Base-by-base conservation (phyloP, 2,888 invertebrate genomes). In the Muscina levida region DNA sequence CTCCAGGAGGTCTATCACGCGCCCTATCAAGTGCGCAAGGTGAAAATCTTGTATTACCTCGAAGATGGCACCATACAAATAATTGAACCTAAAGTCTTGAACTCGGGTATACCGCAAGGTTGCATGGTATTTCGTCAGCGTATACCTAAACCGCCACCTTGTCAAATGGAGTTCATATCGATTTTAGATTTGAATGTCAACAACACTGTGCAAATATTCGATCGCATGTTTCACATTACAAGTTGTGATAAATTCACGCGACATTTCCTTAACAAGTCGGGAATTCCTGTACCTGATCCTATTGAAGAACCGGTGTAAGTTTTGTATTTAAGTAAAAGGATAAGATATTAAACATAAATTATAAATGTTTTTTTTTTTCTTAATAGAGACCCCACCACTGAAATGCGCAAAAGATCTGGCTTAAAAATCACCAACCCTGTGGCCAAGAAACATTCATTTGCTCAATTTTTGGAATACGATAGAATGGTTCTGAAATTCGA, bases 41-140 rank as follows among this genome's bases (percentile, higher is more conserved):
- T 97, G 2, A 95, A 95, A 84, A 95, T 98, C 72, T 95, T 94
- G 84, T 97, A 95, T 87, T 97, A 94, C 86, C 92, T 98, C 53
- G 97, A 98, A 91, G 97, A 98, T 90, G 97, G 97, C 15, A 97
- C 97, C 0, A 94, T 98, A 84, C 96, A 97, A 91, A 95, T 98
- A 89, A 92, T 71, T 0, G 97, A 98, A 88, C 97, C 97, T 0
- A 93, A 93, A 86, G 93, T 95, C 8, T 93, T 94, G 70, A 97
- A 97, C 87, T 96, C 97, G 85, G 97, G 97, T 3, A 92, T 96
- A 84, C 93, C 94, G 42, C 97, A 97, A 93, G 97, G 97, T 8
- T 91, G 95, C 19, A 89, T 98, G 82, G 95, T 98, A 46, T 93
- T 94, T 83, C 93, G 97, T 0, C 97, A 97, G 88, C 92, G 96